Conservation (phyloP, 2,888 invertebrate genomes). For the Helicoverpa assulta region DNA sequence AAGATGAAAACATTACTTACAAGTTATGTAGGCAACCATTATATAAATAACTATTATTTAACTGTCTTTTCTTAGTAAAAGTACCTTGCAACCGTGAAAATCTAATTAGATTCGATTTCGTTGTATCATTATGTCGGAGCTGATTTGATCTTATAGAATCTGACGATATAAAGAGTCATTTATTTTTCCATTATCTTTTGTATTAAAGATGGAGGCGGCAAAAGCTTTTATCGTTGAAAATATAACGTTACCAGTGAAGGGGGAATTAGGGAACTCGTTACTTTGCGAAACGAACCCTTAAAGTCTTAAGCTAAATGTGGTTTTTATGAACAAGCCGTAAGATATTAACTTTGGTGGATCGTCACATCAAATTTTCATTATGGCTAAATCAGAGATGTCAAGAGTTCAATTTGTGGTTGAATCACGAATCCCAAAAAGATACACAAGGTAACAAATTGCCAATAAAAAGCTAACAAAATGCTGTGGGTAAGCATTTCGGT, state of each 20-base stretch:
- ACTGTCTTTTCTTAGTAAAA: slow-evolving; percentile 35
- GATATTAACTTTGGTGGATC: slow-evolving; percentile 44
- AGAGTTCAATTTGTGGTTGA: slow-evolving; percentile 81
- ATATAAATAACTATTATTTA: slow-evolving; percentile 46
- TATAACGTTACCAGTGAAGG: slow-evolving; percentile 39
- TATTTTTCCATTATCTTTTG: slow-evolving; percentile 58
- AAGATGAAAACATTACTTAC: slow-evolving; percentile 1
- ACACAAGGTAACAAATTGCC: slow-evolving; percentile 88
- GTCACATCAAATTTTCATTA: slow-evolving; percentile 53
- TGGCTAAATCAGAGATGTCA: slow-evolving; percentile 65
- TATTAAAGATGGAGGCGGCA: slow-evolving; percentile 44
- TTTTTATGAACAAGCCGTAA: slow-evolving; percentile 34
- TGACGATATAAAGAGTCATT: slow-evolving; percentile 42
- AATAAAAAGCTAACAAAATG: slow-evolving; percentile 89
- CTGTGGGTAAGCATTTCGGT: slow-evolving; percentile 87
- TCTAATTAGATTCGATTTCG: slow-evolving; percentile 52
- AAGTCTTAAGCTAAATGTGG: slow-evolving; percentile 37
- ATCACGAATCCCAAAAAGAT: slow-evolving; percentile 83
- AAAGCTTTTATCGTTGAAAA: slow-evolving; percentile 52
- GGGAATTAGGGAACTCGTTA: slow-evolving; percentile 40
- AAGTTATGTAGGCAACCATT: slow-evolving; percentile 22
- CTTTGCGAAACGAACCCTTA: slow-evolving; percentile 18
- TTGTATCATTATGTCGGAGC: slow-evolving; percentile 32
- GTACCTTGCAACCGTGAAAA: slow-evolving; percentile 47
- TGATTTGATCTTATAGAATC: slow-evolving; percentile 43